Conservation (phyloP, 2,797 vertebrate genomes). For the Pogoniulus pusillus region DNA sequence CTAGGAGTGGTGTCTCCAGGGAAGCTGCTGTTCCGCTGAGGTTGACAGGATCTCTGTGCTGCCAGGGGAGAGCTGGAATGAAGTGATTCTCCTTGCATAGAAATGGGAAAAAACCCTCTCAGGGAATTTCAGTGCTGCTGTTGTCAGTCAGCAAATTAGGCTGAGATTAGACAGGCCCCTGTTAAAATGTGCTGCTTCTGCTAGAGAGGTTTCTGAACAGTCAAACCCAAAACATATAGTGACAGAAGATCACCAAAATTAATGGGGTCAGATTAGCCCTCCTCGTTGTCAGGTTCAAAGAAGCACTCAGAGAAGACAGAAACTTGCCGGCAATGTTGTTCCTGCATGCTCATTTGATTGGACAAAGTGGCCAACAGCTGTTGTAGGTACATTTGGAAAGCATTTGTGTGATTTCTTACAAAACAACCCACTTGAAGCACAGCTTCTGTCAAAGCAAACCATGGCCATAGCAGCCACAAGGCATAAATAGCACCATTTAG, state of each 20-base stretch:
- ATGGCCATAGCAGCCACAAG: no score
- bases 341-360: no score
- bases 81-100: background rate
- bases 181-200: background rate
- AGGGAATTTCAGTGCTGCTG: background rate
- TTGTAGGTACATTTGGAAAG: no score
- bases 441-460: no score
- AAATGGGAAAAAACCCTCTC: background rate
- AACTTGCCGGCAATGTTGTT: no score
- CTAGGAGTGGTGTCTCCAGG: background rate
- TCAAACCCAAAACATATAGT: fast-evolving
- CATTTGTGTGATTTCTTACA: no score
- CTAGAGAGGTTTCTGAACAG: background rate
- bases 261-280: no score
- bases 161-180: background rate
- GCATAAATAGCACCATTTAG: no score
- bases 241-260: background rate
- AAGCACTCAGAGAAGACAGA: no score
- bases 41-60: background rate
- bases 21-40: background rate
- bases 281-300: no score
- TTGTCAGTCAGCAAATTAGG: background rate
- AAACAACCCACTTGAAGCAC: no score
- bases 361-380: no score
- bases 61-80: fast-evolving